Conservation (phyloP, 2,888 invertebrate genomes). For the Micropterix aruncella region DNA sequence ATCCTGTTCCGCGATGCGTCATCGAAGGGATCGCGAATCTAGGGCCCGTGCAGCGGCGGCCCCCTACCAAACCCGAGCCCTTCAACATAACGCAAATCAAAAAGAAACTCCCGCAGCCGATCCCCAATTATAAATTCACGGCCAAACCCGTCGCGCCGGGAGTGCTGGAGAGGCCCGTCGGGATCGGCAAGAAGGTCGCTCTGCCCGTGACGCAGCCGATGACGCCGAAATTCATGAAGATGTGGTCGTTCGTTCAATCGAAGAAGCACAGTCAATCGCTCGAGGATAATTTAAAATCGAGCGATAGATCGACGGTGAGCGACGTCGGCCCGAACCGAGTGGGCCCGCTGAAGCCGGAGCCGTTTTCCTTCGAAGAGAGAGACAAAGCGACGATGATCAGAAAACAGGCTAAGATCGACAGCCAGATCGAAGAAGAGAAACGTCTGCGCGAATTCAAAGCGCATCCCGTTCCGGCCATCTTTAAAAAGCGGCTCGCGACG, state of each 20-base stretch:
- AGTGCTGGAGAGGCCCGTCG: slow-evolving; percentile 29
- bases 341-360: slow-evolving; percentile 19
- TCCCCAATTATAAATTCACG: slow-evolving; percentile 28
- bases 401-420: slow-evolving; percentile 46
- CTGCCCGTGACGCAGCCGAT: slow-evolving; percentile 21
- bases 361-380: slow-evolving; percentile 57
- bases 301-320: slow-evolving; percentile 5
- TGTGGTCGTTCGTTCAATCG: slow-evolving; percentile 4
- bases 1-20: slow-evolving; percentile 46
- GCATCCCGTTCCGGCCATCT: slow-evolving; percentile 44
- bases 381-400: slow-evolving; percentile 40
- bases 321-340: slow-evolving; percentile 3
- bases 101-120: slow-evolving; percentile 24
- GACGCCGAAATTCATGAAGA: slow-evolving; percentile 22
- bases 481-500: slow-evolving; percentile 23
- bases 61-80: slow-evolving; percentile 43
- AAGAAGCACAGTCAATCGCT: not conserved
- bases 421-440: slow-evolving; percentile 41
- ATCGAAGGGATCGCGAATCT: slow-evolving; percentile 35
- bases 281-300: slow-evolving; percentile 3
- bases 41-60: slow-evolving; percentile 37
- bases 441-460: slow-evolving; percentile 55
- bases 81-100: slow-evolving; percentile 46
- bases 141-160: slow-evolving; percentile 49
- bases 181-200: slow-evolving; percentile 20